Evolutionary conservation across 2,113 vertebrate species (phyloP).

Genomic region (Chrysochloris asiatica): DNA sequence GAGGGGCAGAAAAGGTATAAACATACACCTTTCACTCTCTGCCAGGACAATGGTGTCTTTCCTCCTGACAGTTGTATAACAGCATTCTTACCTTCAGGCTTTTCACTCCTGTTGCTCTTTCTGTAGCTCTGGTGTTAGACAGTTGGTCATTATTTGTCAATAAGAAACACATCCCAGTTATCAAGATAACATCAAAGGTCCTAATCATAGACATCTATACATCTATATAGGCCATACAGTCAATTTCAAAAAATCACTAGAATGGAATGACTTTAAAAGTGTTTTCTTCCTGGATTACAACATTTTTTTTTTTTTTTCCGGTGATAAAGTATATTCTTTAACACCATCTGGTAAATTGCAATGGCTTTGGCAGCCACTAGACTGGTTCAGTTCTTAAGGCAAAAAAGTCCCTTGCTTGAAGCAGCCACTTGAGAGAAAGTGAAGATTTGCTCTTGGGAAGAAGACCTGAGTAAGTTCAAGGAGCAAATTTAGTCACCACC

Average conservation of each 20-base stretch:
- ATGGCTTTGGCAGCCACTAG: slow-evolving; percentile 58
- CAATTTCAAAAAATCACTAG: slow-evolving; percentile 49
- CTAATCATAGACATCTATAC: slow-evolving; percentile 65
- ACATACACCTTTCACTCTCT: slow-evolving; percentile 48
- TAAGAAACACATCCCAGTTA: slow-evolving; percentile 75
- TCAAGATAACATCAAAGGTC: slow-evolving; percentile 59
- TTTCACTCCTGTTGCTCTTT: slow-evolving; percentile 68
- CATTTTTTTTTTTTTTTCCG: neutral
- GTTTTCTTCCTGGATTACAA: slow-evolving; percentile 67
- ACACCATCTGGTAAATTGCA: slow-evolving; percentile 64
- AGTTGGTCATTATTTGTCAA: slow-evolving; percentile 70
- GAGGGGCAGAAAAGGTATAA: neutral
- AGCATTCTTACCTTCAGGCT: slow-evolving; percentile 71
- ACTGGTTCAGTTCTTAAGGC: slow-evolving; percentile 68
- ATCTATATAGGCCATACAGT: slow-evolving; percentile 64
- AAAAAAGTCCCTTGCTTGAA: slow-evolving; percentile 69
- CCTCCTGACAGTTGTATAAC: slow-evolving; percentile 45
- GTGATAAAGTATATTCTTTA: slow-evolving; percentile 67
- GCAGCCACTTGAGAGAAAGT: slow-evolving; percentile 73
- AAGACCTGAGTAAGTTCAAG: slow-evolving; percentile 65
- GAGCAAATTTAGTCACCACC: slow-evolving; percentile 74
- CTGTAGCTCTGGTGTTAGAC: slow-evolving; percentile 62
- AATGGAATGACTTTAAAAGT: slow-evolving; percentile 51
- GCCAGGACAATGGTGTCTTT: neutral
- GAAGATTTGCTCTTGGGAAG: slow-evolving; percentile 69